Conservation (phyloP, 2,888 invertebrate species). For the Adelognathus sp. region DNA sequence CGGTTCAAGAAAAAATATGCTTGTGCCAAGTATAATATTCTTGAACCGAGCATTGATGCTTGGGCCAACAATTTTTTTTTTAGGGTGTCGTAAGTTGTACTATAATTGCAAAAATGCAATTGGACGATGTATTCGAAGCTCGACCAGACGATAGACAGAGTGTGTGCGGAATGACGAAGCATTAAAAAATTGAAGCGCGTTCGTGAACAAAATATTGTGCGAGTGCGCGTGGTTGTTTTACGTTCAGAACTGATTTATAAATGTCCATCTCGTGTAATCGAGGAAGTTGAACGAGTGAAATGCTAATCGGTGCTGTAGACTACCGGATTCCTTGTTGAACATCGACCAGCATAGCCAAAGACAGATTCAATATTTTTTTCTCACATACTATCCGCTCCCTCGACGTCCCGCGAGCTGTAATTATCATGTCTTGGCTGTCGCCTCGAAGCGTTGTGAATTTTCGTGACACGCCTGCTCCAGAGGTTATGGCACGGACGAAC, state of each 20-base stretch:
- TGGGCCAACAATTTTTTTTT: too few species aligned
- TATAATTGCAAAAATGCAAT: too few species aligned
- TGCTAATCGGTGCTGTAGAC: constrained; percentile 45
- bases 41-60: too few species aligned
- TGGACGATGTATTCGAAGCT: constrained; percentile 44
- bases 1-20: too few species aligned
- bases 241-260: background rate
- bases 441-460: constrained; percentile 51
- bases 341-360: constrained; percentile 43
- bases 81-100: too few species aligned
- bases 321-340: constrained; percentile 46
- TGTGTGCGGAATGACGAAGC: constrained; percentile 31
- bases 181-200: background rate
- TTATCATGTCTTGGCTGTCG: constrained; percentile 67
- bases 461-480: constrained; percentile 56
- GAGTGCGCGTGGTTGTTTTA: constrained; percentile 4
- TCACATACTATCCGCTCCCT: background rate
- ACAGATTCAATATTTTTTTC: constrained; percentile 54
- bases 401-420: constrained; percentile 54
- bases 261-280: constrained; percentile 47
- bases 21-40: too few species aligned
- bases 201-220: too few species aligned
- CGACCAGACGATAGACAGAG: background rate
- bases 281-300: constrained; percentile 28
- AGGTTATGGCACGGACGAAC: background rate